Percentiles rank a stretch among this genome's conserved stretches.
Evolutionary conservation across 2,797 vertebrate species (phyloP).

Genomic region (Pteropus rufus): DNA sequence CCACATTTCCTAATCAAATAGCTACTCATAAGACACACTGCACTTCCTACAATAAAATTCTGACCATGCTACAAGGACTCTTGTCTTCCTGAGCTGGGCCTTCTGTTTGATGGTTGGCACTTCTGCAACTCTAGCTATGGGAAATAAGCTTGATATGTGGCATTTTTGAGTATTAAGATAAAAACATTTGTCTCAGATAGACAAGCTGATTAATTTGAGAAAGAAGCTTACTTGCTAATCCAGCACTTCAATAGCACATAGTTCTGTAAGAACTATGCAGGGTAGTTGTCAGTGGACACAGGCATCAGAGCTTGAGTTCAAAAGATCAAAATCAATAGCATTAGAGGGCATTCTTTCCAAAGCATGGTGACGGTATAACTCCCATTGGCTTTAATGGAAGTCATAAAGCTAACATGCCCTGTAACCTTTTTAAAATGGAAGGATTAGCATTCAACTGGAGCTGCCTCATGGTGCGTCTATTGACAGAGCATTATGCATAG

Average conservation of each 20-base stretch:
- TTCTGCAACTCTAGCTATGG: background rate
- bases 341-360: conserved; percentile 55
- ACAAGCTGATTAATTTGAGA: conserved; percentile 64
- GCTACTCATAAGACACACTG: background rate
- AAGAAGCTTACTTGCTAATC: conserved; percentile 59
- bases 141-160: conserved; percentile 27
- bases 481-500: conserved; percentile 38
- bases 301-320: conserved; percentile 52
- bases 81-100: background rate
- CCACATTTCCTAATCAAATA: background rate
- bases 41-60: background rate
- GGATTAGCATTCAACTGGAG: conserved; percentile 35
- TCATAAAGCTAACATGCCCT: conserved; percentile 38
- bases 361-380: conserved; percentile 14
- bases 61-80: background rate
- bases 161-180: conserved; percentile 34
- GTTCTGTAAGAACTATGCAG: conserved; percentile 15
- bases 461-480: conserved; percentile 38
- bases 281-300: conserved; percentile 35
- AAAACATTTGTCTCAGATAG: conserved; percentile 55
- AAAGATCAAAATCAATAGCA: conserved; percentile 64
- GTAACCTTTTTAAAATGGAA: conserved; percentile 69
- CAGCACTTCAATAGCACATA: background rate
- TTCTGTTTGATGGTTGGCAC: background rate
- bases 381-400: conserved; percentile 62